Percentiles rank a stretch among this genome's conserved stretches.
phyloP scores from a whole-genome alignment of 2,888 invertebrate species.

The Oscheius sp. region DNA sequence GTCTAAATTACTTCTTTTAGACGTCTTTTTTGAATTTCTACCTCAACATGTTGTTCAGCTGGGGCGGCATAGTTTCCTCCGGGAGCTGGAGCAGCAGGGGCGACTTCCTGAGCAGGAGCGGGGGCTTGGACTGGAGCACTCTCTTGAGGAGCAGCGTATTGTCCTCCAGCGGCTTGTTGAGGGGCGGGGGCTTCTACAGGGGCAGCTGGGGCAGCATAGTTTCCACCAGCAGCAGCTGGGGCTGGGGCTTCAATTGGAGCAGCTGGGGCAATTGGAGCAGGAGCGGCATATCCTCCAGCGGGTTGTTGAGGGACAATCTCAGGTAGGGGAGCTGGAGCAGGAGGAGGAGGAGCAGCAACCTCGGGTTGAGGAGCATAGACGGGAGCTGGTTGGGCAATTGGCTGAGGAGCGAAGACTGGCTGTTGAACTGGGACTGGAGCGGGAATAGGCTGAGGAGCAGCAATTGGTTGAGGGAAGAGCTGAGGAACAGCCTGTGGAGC shows the following conservation, averaged over 20 bases:
- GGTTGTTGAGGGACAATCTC: background rate
- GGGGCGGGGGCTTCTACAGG: slow-evolving; percentile 6
- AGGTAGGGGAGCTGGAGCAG: background rate
- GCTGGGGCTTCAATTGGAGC: background rate
- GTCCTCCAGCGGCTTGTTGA: slow-evolving; percentile 7
- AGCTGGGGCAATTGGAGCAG: background rate
- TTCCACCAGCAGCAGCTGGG: background rate
- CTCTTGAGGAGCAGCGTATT: slow-evolving; percentile 13
- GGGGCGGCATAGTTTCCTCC: background rate
- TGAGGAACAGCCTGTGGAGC: background rate
- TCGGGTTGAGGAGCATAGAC: background rate
- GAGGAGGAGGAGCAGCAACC: background rate
- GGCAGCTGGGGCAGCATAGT: background rate
- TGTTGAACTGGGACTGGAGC: background rate
- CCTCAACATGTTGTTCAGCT: background rate
- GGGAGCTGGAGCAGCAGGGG: background rate
- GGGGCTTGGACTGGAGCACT: slow-evolving; percentile 5
- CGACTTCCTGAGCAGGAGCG: background rate
- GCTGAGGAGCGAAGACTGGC: background rate
- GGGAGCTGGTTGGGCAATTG: background rate
- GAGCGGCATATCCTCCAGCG: background rate
- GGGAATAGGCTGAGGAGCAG: background rate
- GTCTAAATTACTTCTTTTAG: background rate
- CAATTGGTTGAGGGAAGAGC: background rate
- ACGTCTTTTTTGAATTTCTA: background rate